Evolutionary conservation across 2,113 vertebrate species (phyloP).

Genomic region (Grallaria varia): DNA sequence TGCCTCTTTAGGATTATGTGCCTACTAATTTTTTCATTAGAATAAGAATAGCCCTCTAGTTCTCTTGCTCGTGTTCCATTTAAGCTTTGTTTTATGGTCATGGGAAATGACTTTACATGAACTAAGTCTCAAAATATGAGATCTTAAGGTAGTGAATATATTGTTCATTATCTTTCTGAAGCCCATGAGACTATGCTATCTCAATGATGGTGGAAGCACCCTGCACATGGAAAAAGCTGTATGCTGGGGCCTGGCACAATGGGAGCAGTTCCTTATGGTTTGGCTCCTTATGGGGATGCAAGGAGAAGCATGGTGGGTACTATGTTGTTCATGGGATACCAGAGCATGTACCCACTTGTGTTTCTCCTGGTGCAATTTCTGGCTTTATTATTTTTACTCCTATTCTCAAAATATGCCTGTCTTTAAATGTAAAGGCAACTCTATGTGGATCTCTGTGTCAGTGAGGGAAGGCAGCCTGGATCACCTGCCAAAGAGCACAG

Average conservation of each 20-base stretch:
- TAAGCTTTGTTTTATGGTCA: neutral
- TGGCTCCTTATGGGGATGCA: neutral
- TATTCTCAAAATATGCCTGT: neutral
- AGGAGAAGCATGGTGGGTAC: neutral
- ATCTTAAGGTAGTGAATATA: neutral
- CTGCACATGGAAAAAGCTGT: neutral
- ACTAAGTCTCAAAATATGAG: neutral
- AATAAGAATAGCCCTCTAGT: neutral
- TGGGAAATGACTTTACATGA: neutral
- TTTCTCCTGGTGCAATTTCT: neutral
- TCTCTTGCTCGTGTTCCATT: neutral
- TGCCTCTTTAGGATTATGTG: neutral
- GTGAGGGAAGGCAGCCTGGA: neutral
- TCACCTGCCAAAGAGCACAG: neutral
- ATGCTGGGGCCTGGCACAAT: neutral
- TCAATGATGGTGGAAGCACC: neutral
- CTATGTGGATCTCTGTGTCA: neutral
- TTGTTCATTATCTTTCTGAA: neutral
- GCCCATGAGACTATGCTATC: neutral
- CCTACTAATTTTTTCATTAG: conserved; percentile 36
- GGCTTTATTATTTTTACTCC: neutral
- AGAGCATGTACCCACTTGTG: neutral
- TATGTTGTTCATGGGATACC: neutral
- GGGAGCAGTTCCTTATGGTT: neutral
- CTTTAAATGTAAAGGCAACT: neutral